Conservation (phyloP, 1,140 invertebrate species). For the Andrena cerasifolii region DNA sequence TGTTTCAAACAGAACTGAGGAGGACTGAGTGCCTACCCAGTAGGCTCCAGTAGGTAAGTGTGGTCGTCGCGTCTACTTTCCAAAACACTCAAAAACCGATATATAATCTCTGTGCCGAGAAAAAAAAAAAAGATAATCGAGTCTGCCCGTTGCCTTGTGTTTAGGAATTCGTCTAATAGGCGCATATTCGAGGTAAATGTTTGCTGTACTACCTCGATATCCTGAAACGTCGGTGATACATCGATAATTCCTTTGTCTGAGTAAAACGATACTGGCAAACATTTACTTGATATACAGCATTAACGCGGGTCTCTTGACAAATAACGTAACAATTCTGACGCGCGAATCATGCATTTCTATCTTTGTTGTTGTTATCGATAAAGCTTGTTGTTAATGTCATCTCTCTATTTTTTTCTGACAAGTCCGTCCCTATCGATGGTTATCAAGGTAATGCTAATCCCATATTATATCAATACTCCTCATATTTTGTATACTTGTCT, state of each 20-base stretch:
- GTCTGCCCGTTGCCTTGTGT: slow-evolving; percentile 35
- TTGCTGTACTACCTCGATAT: slow-evolving; percentile 56
- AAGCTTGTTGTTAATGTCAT: slow-evolving; percentile 83
- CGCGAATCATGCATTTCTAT: slow-evolving; percentile 75
- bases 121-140: slow-evolving; percentile 27
- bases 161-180: slow-evolving; percentile 41
- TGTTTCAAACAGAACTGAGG: slow-evolving; percentile 82
- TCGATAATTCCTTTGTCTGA: neutral
- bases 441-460: slow-evolving; percentile 82
- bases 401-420: slow-evolving; percentile 83
- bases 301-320: slow-evolving; percentile 39
- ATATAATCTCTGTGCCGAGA: slow-evolving; percentile 34
- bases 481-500: slow-evolving; percentile 77
- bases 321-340: slow-evolving; percentile 57
- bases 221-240: neutral
- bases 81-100: slow-evolving; percentile 48
- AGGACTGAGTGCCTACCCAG: slow-evolving; percentile 80
- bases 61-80: slow-evolving; percentile 78
- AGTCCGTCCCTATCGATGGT: slow-evolving; percentile 82
- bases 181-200: slow-evolving; percentile 67
- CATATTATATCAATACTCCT: slow-evolving; percentile 82
- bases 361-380: slow-evolving; percentile 80
- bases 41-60: slow-evolving; percentile 81
- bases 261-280: slow-evolving; percentile 62
- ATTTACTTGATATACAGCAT: slow-evolving; percentile 64